Base-by-base conservation (phyloP, 2,113 vertebrate species). In the Mormyrus lacerda region DNA sequence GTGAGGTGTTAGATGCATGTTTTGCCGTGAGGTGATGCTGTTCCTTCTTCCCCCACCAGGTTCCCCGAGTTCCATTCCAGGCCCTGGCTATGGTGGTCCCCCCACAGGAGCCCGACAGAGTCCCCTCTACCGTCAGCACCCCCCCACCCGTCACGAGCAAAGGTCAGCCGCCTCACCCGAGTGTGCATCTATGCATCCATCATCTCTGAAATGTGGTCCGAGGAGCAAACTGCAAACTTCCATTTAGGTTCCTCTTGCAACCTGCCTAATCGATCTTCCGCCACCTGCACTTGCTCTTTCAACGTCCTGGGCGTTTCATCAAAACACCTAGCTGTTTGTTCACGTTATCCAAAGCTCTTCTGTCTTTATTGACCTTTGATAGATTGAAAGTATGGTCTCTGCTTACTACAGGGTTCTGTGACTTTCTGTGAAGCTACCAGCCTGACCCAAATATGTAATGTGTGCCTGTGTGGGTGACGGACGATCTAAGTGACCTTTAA, bases 41-140 rank as follows among this genome's bases (percentile, higher is more conserved):
- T 45, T 13, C 39, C 13, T 45, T 10, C 4, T 24, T 9, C 17
- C 27, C n/a, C 10, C 10, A 27, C 2, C 95, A 99, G 98, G 97
- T 98, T 94, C 98, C 98, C 94, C 97, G 98, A 95, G 98, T 99
- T 93, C 98, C 98, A 91, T 96, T 98, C 96, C 97, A 99, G 93
- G 97, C 98, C 27, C 97, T 99, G 55, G 97, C 98, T 91, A 99
- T 98, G 98, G 98, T 99, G 93, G 98, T 99, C 91, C 98, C 98
- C 94, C 98, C 98, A 90, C 98, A 99, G 93, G 98, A 99, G 94
- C 98, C 98, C 83, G 98, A 99, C 96, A 96, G 97, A 92, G 96
- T 97, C 90, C 98, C 97, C 90, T 98, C 97, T 93, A 98, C 97
- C 93, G 96, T 96, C 86, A 93, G 96, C 45, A 95, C 97, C 45